These are phyloP conservation scores for Ameiurus melas DNA, from an alignment of 2,113 vertebrate genomes.

Conservation along the genomic window DNA sequence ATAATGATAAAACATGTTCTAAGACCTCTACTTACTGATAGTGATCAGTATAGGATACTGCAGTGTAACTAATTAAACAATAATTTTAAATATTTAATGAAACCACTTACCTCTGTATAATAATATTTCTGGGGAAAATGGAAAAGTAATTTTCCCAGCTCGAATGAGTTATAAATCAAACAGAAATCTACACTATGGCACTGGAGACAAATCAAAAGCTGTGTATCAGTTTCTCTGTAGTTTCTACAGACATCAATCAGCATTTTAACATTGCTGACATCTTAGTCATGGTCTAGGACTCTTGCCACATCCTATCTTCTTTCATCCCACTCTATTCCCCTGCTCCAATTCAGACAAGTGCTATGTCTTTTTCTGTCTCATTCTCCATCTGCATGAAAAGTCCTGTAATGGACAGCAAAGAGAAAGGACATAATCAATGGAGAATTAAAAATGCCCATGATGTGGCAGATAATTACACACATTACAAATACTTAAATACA, in stretches of 20 bases:
- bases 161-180: not conserved
- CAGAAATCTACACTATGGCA: not conserved
- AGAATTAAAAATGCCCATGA: not conserved
- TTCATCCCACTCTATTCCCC: not conserved
- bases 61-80: not conserved
- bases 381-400: not conserved
- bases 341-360: not conserved
- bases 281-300: not conserved
- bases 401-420: not conserved
- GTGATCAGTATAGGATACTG: not conserved
- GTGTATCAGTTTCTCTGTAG: not conserved
- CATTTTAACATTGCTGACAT: not conserved
- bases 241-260: slow-evolving; percentile 17
- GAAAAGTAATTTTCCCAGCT: not conserved
- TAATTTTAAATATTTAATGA: not conserved
- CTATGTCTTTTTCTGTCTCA: not conserved
- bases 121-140: not conserved
- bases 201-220: not conserved
- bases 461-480: not conserved
- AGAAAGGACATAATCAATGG: not conserved
- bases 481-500: not conserved
- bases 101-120: too few species aligned
- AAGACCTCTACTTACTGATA: not conserved
- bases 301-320: not conserved
- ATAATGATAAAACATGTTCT: not conserved